A percentile compares a stretch with the other conserved stretches of the same genome.
Evolutionary conservation across 2,113 vertebrate species (phyloP).

Genomic region (Amphilophus citrinellus): DNA sequence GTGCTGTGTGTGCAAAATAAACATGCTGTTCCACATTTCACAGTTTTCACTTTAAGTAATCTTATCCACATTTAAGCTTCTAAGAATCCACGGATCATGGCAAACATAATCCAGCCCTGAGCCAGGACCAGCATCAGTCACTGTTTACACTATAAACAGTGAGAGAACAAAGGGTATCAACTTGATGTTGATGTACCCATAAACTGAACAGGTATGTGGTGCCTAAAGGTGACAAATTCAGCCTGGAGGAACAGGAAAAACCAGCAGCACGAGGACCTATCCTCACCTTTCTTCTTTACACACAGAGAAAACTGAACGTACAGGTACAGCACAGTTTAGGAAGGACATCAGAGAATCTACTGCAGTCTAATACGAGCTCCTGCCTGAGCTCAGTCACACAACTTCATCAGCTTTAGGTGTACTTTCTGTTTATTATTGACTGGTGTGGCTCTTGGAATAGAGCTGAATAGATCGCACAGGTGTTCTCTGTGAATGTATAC

Average conservation of each 20-base stretch:
- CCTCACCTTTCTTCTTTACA: background rate
- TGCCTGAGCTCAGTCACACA: background rate
- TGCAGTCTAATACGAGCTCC: background rate
- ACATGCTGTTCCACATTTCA: no score
- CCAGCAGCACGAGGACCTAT: background rate
- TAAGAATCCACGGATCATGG: background rate
- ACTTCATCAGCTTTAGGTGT: background rate
- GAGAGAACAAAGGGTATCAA: background rate
- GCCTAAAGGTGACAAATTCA: background rate
- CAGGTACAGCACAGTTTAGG: background rate
- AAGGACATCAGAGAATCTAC: no score
- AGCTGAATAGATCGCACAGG: background rate
- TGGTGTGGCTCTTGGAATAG: background rate
- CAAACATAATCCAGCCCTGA: background rate
- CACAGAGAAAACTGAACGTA: background rate
- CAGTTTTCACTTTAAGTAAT: background rate
- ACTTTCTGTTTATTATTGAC: background rate
- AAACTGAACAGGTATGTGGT: background rate
- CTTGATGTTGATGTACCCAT: background rate
- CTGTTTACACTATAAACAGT: slow-evolving; percentile 23
- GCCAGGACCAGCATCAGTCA: background rate
- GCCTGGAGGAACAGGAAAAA: background rate
- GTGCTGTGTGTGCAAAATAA: background rate
- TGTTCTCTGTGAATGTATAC: background rate
- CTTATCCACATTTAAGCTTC: background rate